Evolutionary conservation across 2,888 invertebrate genomes (phyloP).

Genomic region (Protodeltote pygarga): DNA sequence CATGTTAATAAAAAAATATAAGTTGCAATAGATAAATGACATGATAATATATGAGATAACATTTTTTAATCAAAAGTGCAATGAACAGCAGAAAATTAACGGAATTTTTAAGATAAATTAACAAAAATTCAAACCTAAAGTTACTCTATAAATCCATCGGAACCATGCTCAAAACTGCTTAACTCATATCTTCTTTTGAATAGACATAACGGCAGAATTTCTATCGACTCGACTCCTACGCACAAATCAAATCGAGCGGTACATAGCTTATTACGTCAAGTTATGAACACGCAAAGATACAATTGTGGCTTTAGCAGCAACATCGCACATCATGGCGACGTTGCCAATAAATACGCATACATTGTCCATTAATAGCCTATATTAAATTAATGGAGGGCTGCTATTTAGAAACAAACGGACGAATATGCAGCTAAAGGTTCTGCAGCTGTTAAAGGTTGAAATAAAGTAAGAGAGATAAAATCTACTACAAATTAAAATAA

Average conservation of each 20-base stretch:
- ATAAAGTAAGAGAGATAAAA: slow-evolving; percentile 5
- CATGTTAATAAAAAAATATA: too few relatives aligned
- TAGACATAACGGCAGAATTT: slow-evolving; percentile 32
- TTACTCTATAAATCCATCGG: neutral
- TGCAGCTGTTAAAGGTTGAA: slow-evolving; percentile 33
- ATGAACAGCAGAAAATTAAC: neutral
- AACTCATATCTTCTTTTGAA: slow-evolving; percentile 23
- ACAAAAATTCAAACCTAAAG: neutral
- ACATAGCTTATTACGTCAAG: slow-evolving; percentile 39
- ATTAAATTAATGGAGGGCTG: slow-evolving; percentile 41
- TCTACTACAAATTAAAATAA: neutral
- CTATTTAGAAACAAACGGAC: slow-evolving; percentile 35
- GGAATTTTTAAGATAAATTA: neutral
- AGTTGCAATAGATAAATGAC: too few relatives aligned
- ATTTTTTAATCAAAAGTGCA: too few relatives aligned
- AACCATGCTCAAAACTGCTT: slow-evolving; percentile 11
- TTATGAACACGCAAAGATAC: slow-evolving; percentile 47
- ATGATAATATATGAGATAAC: too few relatives aligned
- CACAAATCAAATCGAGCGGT: slow-evolving; percentile 26
- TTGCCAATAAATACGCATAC: slow-evolving; percentile 42
- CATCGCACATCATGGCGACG: slow-evolving; percentile 40
- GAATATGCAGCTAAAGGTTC: slow-evolving; percentile 20
- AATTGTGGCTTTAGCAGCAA: slow-evolving; percentile 30
- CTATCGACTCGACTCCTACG: slow-evolving; percentile 12
- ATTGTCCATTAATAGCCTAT: slow-evolving; percentile 49